Evolutionary conservation across 2,797 vertebrate species (phyloP).

Genomic region (Amphiprion clarkii): DNA sequence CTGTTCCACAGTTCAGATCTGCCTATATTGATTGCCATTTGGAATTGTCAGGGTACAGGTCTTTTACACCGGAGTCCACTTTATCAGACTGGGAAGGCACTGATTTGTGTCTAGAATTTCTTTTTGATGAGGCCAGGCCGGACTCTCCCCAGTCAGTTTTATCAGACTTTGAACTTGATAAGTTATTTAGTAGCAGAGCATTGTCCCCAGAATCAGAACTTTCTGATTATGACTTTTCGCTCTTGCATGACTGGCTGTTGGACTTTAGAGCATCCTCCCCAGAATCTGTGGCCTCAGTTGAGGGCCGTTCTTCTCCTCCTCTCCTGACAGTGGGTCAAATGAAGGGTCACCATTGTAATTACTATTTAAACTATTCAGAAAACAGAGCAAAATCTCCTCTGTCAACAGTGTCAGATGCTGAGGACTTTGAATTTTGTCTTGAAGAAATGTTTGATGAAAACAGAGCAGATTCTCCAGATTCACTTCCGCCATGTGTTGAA

Average conservation of each 20-base stretch:
- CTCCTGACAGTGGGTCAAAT: neutral
- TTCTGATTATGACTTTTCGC: slow-evolving; percentile 13
- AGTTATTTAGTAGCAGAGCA: slow-evolving; percentile 12
- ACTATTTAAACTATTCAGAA: slow-evolving; percentile 7
- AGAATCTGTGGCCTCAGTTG: slow-evolving; percentile 17
- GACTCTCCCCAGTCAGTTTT: slow-evolving; percentile 43
- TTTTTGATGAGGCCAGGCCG: slow-evolving; percentile 40
- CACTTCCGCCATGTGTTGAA: neutral
- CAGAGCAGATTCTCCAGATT: neutral
- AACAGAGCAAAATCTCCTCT: slow-evolving; percentile 13
- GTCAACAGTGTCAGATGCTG: slow-evolving; percentile 30
- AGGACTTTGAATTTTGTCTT: slow-evolving; percentile 4
- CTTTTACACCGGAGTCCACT: slow-evolving; percentile 30
- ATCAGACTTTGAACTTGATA: slow-evolving; percentile 21
- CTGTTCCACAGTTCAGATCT: slow-evolving; percentile 36
- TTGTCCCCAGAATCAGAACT: slow-evolving; percentile 43
- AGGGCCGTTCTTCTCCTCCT: neutral
- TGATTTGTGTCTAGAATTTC: slow-evolving; percentile 18
- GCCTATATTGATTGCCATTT: neutral
- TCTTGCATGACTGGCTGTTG: slow-evolving; percentile 8
- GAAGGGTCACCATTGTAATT: slow-evolving; percentile 6
- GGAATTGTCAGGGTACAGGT: slow-evolving; percentile 5
- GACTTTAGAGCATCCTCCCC: slow-evolving; percentile 42
- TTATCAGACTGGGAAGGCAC: slow-evolving; percentile 49
- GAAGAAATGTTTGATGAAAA: neutral